Base-by-base conservation (phyloP, 1,140 invertebrate species). In the Neodiprion virginianus region DNA sequence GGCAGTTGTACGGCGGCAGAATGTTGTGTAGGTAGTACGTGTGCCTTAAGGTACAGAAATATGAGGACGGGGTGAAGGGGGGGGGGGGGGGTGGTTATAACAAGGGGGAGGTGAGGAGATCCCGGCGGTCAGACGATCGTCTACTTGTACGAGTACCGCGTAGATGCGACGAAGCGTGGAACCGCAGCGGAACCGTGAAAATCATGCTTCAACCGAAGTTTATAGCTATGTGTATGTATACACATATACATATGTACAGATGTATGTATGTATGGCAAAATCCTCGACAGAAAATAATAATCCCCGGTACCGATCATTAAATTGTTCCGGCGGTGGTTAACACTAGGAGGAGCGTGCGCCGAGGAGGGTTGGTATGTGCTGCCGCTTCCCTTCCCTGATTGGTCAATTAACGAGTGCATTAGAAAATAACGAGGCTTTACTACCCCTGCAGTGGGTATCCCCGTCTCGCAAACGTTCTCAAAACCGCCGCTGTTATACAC, bases 291-390 rank as follows among this genome's bases (percentile, higher is more conserved):
- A 75, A 78, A 82, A 81, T 81, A 83, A 85, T 82, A 79, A 81
- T 81, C 73, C 78, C 76, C 76, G 74, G 75, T 79, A 61, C 74
- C 80, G 86, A 86, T 87, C 86, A 88, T 88, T 88, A 88, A 88
- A 88, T 87, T 85, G 84, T 88, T 88, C 86, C 86, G 83, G 83
- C 81, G 74, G 75, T 84, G 85, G 80, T 86, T 86, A 84, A 86
- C 85, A 84, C 82, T 82, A 79, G 76, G 79, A 84, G 77, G 79
- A 81, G 81, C 76, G 73, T 73, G 74, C 69, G 10, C 72, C 8
- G 11, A n/a, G 48, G 65, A 61, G 69, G 70, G 17, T n/a, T 8
- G 73, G 69, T 68, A 49, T 76, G 76, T 72, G 69, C 74, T 80
- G 81, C 83, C 80, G 82, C 80, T 81, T 79, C 76, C 77, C 81